Base-by-base conservation (phyloP, 2,797 vertebrate species). In the Lepidocolaptes lacrymiger region DNA sequence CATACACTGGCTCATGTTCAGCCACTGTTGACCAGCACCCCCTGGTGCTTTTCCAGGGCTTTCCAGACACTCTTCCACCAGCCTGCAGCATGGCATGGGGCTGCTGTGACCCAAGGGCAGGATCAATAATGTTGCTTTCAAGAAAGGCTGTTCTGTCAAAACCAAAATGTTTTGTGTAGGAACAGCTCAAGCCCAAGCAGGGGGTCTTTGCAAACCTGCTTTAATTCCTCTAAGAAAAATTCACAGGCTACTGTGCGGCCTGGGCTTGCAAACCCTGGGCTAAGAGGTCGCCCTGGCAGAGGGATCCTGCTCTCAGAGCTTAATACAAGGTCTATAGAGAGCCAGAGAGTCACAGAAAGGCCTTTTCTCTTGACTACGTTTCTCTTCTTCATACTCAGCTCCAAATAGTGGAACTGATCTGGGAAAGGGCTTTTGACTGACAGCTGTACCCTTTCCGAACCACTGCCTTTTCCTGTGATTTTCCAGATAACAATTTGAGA, bases 1-100 rank as follows among this genome's bases (percentile, higher is more conserved):
- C 80, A 74, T 17, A 36, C 8, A 7, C 24, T 22, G 24, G 8
- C 8, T 79, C 41, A 17, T n/a, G 7, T 17, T 86, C 37, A 69
- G 9, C 4, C 0, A 2, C 51, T 68, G 3, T 2, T 2, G 2
- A n/a, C n/a, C 36, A 58, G 12, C 17, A 51, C 2, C 3, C 1
- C 15, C 28, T 39, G 24, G 26, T 14, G 26, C 16, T 75, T 79
- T 56, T n/a, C 23, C 5, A 44, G 43, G 19, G 16, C 7, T 61
- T 49, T 39, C 43, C 39, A 78, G 34, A 10, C 32, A 4, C 44
- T 12, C 69, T 37, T 36, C 34, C 17, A n/a, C 48, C 48, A 63
- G 34, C 19, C 56, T 26, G 32, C 6, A 66, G 32, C 3, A 1
- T 3, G 37, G 3, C 9, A 4, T 5, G 9, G 18, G 4, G 5